Conservation (phyloP, 1,140 invertebrate species). For the Drosophila ohnishii region DNA sequence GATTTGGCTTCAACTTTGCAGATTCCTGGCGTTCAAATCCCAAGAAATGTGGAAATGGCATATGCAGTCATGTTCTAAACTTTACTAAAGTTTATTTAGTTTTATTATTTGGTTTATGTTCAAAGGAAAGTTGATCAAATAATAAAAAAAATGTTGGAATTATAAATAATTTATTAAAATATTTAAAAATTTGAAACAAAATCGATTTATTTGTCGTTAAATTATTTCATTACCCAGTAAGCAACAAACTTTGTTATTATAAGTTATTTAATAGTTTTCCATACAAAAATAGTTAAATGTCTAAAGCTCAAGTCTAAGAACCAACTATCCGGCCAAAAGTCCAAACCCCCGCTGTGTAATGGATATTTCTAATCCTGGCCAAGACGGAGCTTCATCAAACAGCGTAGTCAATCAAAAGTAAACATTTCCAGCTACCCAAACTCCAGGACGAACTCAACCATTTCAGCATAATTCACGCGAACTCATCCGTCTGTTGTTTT, state of each 20-base stretch:
- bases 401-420: constrained; percentile 46
- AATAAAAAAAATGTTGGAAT: too few relatives aligned
- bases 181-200: too few relatives aligned
- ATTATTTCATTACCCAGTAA: too few relatives aligned
- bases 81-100: neutral
- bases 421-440: constrained; percentile 27
- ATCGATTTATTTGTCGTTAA: too few relatives aligned
- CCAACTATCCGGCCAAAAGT: neutral
- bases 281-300: neutral
- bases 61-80: neutral
- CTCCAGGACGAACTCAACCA: constrained; percentile 4
- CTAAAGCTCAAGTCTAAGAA: neutral
- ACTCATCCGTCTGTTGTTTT: constrained; percentile 43
- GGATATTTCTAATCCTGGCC: constrained; percentile 23
- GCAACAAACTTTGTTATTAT: neutral
- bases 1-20: constrained; percentile 22
- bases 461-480: constrained; percentile 48
- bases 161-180: too few relatives aligned
- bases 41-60: neutral
- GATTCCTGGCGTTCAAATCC: neutral
- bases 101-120: neutral
- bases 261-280: neutral
- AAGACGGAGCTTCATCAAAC: constrained; percentile 23
- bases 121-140: too few relatives aligned
- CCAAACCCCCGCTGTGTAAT: neutral